Base-by-base conservation (phyloP, 2,797 vertebrate genomes). In the Aotus griseimembra region DNA sequence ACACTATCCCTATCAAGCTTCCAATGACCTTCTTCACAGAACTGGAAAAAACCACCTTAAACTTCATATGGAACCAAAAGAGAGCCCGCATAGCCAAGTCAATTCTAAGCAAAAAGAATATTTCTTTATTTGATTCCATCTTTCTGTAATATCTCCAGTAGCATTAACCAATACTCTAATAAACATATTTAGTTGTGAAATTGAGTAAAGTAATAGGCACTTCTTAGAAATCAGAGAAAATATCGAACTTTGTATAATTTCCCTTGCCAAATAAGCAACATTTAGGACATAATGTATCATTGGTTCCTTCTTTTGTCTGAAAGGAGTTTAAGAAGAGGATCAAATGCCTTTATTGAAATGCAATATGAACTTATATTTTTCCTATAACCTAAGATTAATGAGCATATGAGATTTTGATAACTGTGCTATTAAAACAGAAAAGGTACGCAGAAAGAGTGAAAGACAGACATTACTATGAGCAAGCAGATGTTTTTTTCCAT, bases 401-500 rank as follows among this genome's bases (percentile, higher is more conserved):
- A 97, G 41, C 64, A 46, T 52, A 75, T 95, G 61, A 89, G 10
- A 77, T 94, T 97, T 96, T 90, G 86, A 97, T 44, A 97, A 94
- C 96, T 91, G 67, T 46, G 36, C 73, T 92, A 96, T 97, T 96
- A 97, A 97, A 96, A 26, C 24, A 88, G 85, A 84, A 94, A 67
- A 82, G 76, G 19, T 36, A 57, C 7, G 19, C 6, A n/a, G 93
- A 93, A 94, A 88, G 61, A 96, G 61, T 91, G 30, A 98, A 87
- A 97, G 95, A 64, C 50, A 97, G 89, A 41, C 88, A 95, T 97
- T 95, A 88, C 26, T 46, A 15, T 41, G 92, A 98, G 93, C 76
- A 87, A 95, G 95, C 96, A 98, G 98, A 98, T 98, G 96, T 98
- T 98, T 98, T 87, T 97, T 96, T 97, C 97, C 88, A 46, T 94